These are phyloP conservation scores for Myanophis thanlyinensis DNA, from an alignment of 2,113 vertebrate species.

Conservation along the genomic window DNA sequence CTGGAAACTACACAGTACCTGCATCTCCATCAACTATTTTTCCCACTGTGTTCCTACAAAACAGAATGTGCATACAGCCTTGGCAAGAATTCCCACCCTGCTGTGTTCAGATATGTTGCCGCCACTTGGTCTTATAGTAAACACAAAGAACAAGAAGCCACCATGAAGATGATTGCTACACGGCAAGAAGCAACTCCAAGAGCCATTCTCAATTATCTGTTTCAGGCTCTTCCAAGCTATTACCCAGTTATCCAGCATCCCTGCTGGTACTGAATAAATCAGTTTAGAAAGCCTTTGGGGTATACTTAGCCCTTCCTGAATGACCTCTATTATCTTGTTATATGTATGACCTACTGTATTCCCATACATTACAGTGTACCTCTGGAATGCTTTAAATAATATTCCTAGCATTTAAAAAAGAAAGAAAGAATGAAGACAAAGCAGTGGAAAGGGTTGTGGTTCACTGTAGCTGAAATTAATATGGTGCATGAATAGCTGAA, in stretches of 20 bases:
- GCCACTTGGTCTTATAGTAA: neutral
- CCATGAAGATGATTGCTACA: neutral
- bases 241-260: neutral
- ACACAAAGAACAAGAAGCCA: neutral
- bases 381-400: neutral
- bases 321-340: neutral
- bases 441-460: neutral
- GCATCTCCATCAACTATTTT: neutral
- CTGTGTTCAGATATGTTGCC: neutral
- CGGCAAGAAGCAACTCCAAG: neutral
- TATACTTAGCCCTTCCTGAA: slow-evolving; percentile 5
- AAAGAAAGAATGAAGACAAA: neutral
- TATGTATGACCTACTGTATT: neutral
- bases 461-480: neutral
- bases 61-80: neutral
- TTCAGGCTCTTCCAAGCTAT: neutral
- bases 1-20: neutral
- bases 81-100: neutral
- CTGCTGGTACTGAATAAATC: neutral
- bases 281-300: neutral
- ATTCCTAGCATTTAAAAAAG: neutral
- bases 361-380: neutral
- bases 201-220: slow-evolving; percentile 3
- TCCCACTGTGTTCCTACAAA: neutral
- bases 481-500: neutral